Evolutionary conservation across 2,888 invertebrate species (phyloP).

Genomic region (Oscheius sp.): DNA sequence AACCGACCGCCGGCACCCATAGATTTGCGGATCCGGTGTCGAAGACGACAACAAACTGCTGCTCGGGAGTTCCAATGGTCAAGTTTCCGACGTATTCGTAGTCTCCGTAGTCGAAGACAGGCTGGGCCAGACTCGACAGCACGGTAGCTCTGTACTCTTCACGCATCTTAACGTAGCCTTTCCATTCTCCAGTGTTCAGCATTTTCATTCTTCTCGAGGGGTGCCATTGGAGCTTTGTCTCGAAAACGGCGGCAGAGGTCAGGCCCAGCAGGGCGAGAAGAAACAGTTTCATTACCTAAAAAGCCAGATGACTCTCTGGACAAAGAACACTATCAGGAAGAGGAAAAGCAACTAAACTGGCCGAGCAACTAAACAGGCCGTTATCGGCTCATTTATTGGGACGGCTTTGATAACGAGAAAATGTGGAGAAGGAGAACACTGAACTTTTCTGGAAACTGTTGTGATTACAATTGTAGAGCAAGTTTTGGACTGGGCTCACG

Average conservation of each 20-base stretch:
- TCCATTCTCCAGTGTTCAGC: conserved; percentile 48
- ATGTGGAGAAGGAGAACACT: too few species aligned
- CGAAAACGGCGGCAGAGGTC: conserved; percentile 54
- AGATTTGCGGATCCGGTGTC: conserved; percentile 63
- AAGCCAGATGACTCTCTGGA: too few species aligned
- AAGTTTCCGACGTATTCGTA: conserved; percentile 74
- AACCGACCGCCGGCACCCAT: conserved; percentile 57
- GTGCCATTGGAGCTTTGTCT: conserved; percentile 51
- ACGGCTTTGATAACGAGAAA: too few species aligned
- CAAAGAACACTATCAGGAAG: too few species aligned
- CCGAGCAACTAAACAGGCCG: too few species aligned
- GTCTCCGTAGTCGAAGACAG: conserved; percentile 35
- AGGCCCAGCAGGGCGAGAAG: conserved; percentile 57
- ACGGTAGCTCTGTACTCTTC: conserved; percentile 39
- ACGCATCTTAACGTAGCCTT: conserved; percentile 46
- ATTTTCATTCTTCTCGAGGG: conserved; percentile 36
- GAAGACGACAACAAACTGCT: conserved; percentile 55
- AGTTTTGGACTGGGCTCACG: too few species aligned
- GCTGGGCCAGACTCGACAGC: conserved; percentile 45
- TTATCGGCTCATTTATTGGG: too few species aligned
- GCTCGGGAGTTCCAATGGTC: conserved; percentile 56
- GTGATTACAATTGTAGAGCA: too few species aligned
- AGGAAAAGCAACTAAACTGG: too few species aligned
- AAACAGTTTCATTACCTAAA: conserved; percentile 18
- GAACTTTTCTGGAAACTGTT: too few species aligned